These are phyloP conservation scores for Linurgus olivaceus DNA, from an alignment of 2,797 vertebrate genomes.

Conservation along the genomic window DNA sequence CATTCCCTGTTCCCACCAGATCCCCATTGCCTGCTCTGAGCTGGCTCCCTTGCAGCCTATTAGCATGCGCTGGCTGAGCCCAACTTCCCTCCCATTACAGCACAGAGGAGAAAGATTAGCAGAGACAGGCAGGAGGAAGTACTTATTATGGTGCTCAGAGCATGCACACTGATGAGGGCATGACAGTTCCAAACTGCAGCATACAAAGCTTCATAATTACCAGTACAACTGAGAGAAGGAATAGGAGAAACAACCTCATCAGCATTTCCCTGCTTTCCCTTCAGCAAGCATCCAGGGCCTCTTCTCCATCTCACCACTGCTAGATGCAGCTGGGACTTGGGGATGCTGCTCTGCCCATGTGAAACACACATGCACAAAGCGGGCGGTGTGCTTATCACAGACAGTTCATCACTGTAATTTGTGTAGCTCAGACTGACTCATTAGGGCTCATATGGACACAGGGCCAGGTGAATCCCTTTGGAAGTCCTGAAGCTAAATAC, in stretches of 20 bases:
- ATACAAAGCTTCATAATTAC: slow-evolving; percentile 16
- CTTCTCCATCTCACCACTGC: neutral
- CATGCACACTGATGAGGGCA: neutral
- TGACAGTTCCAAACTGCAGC: neutral
- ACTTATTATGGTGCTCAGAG: slow-evolving; percentile 22
- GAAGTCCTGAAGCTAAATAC: neutral
- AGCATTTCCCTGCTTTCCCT: neutral
- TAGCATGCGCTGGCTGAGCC: neutral
- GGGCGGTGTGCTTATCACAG: neutral
- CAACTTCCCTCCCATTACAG: neutral
- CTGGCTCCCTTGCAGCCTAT: neutral
- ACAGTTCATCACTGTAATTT: neutral
- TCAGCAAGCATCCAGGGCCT: neutral
- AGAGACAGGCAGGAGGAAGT: slow-evolving; percentile 17
- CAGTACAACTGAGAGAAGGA: slow-evolving; percentile 10
- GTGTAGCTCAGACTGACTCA: neutral
- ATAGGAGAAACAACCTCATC: slow-evolving; percentile 18
- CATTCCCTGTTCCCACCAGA: neutral
- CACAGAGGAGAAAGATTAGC: slow-evolving; percentile 18
- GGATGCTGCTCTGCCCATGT: neutral
- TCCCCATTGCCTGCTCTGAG: neutral
- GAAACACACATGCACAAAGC: neutral
- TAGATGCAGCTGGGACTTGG: neutral
- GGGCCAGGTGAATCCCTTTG: neutral
- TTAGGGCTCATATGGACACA: neutral